Conservation (phyloP, 2,888 invertebrate species). For the Drosophila testacea region DNA sequence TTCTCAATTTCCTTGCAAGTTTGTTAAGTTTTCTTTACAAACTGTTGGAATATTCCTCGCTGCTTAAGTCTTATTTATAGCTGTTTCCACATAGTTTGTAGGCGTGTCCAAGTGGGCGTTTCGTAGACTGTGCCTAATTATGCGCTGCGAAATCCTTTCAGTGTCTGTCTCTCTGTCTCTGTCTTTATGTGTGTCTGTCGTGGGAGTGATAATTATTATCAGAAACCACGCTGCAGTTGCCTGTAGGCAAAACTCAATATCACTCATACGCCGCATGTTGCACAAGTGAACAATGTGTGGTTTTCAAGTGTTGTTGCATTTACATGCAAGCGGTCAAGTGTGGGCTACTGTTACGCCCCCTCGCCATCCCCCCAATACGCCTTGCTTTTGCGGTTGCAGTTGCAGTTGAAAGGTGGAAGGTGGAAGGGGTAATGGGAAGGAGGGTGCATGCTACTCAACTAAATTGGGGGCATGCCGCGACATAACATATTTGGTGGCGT, state of each 20-base stretch:
- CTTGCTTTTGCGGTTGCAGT: constrained; percentile 29
- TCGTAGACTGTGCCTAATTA: constrained; percentile 49
- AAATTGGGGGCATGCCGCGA: constrained; percentile 30
- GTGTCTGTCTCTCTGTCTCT: constrained; percentile 4
- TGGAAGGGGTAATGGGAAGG: not conserved
- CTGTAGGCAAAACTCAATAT: constrained; percentile 18
- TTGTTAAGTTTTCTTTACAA: too few species aligned
- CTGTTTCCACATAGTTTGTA: constrained; percentile 25
- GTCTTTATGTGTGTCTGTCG: not conserved
- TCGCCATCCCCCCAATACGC: not conserved
- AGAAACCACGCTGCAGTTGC: constrained; percentile 5
- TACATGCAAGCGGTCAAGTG: constrained; percentile 59
- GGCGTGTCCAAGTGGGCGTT: constrained; percentile 68
- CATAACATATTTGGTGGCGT: constrained; percentile 38
- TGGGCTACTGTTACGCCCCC: constrained; percentile 55
- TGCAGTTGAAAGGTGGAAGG: not conserved
- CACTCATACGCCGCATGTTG: constrained; percentile 59
- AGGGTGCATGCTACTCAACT: constrained; percentile 1
- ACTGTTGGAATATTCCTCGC: constrained; percentile 4
- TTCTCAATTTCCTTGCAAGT: too few species aligned
- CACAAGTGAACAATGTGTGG: constrained; percentile 17
- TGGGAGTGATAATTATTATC: constrained; percentile 60
- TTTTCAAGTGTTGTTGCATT: constrained; percentile 27
- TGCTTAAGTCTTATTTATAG: constrained; percentile 19
- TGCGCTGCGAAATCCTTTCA: constrained; percentile 53